These are phyloP conservation scores for Cephus rjabovi DNA, from an alignment of 2,888 invertebrate species.

Conservation along the genomic window DNA sequence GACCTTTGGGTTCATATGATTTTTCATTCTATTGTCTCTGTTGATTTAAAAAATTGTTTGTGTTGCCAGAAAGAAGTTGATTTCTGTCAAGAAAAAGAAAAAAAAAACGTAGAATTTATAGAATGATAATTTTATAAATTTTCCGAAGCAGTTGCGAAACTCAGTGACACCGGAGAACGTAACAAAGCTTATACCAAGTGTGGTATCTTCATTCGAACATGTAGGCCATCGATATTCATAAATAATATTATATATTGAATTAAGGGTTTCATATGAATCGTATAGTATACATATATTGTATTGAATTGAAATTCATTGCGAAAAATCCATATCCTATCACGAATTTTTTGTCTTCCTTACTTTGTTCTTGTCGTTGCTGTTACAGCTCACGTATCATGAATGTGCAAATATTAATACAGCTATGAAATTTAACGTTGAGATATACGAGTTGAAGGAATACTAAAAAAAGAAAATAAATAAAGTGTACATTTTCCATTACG, in stretches of 20 bases:
- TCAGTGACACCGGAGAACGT: neutral
- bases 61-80: neutral
- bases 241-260: conserved; percentile 2
- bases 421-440: neutral
- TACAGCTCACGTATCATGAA: neutral
- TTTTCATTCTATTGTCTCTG: neutral
- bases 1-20: neutral
- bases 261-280: neutral
- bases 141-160: neutral
- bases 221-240: conserved; percentile 6
- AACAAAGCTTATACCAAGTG: conserved; percentile 24
- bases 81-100: neutral
- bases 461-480: neutral
- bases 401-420: neutral
- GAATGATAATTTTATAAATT: neutral
- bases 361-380: neutral
- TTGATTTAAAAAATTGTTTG: neutral
- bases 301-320: neutral
- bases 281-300: neutral
- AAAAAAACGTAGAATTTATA: neutral
- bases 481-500: neutral
- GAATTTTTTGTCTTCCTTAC: neutral
- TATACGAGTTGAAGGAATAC: neutral
- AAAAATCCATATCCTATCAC: neutral
- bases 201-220: conserved; percentile 30